Percentiles rank a stretch among this genome's conserved stretches.
Evolutionary conservation across 2,113 vertebrate species (phyloP).

Genomic region (Leptodactylus fuscus): DNA sequence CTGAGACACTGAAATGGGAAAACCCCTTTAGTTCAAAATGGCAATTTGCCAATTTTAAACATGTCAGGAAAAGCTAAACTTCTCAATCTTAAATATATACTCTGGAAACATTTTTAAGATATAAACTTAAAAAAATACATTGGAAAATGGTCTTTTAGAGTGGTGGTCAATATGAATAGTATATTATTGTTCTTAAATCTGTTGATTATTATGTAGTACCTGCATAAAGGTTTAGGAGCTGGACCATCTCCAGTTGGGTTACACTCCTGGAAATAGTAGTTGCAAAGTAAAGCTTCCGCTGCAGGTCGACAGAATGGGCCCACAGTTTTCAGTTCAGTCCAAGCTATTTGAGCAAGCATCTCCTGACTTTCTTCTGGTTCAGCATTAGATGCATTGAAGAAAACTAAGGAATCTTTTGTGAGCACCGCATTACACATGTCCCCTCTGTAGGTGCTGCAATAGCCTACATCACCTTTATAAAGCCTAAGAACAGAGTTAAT

Average conservation of each 20-base stretch:
- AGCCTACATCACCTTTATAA: slow-evolving; percentile 86
- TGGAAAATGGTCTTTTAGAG: too few species aligned
- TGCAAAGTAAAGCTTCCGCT: slow-evolving; percentile 86
- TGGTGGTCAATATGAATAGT: too few species aligned
- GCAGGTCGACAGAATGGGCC: slow-evolving; percentile 82
- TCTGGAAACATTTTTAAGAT: too few species aligned
- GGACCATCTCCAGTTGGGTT: slow-evolving; percentile 83
- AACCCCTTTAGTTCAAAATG: too few species aligned
- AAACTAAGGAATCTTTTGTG: slow-evolving; percentile 81
- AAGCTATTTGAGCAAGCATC: slow-evolving; percentile 83
- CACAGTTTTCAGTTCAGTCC: slow-evolving; percentile 82
- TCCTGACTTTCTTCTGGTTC: slow-evolving; percentile 91
- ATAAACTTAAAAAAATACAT: too few species aligned
- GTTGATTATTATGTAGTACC: slow-evolving; percentile 71
- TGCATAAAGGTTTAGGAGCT: slow-evolving; percentile 90
- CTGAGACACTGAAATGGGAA: too few species aligned
- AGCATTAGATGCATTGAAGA: slow-evolving; percentile 89
- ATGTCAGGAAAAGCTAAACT: too few species aligned
- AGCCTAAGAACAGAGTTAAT: slow-evolving; percentile 74
- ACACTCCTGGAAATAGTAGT: slow-evolving; percentile 89
- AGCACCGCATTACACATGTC: slow-evolving; percentile 82
- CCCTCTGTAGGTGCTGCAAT: slow-evolving; percentile 90
- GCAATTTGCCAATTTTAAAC: too few species aligned
- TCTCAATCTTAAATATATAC: too few species aligned
- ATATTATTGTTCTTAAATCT: too few species aligned